These are phyloP conservation scores for Mormyrops attenuatus DNA, from an alignment of 2,797 vertebrate species.

Conservation along the genomic window DNA sequence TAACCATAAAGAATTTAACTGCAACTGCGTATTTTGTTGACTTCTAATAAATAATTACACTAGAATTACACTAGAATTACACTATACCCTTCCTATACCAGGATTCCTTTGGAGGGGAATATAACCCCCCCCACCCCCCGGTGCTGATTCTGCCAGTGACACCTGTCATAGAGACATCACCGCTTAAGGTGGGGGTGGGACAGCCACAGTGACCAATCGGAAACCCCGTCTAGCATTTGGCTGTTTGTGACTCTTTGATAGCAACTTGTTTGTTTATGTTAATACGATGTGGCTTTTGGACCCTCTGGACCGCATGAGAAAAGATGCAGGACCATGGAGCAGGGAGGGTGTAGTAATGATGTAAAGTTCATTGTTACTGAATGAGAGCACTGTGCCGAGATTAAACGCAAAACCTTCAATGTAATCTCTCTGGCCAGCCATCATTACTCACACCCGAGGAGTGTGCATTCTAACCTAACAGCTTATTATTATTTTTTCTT, in stretches of 20 bases:
- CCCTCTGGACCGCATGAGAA: slow-evolving; percentile 58
- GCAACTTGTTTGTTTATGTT: slow-evolving; percentile 19
- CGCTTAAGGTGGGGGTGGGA: background rate
- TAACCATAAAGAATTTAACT: background rate
- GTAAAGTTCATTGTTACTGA: slow-evolving; percentile 86
- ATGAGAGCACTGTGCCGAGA: slow-evolving; percentile 80
- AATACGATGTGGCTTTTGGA: slow-evolving; percentile 45
- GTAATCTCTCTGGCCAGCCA: slow-evolving; percentile 80
- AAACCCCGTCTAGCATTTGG: background rate
- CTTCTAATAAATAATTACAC: background rate
- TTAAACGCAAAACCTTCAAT: slow-evolving; percentile 98
- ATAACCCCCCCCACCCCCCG: too few relatives aligned
- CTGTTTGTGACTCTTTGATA: background rate
- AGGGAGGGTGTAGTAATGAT: slow-evolving; percentile 73
- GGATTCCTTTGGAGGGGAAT: background rate
- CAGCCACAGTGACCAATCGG: background rate
- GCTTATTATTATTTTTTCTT: slow-evolving; percentile 56
- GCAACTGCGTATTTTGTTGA: background rate
- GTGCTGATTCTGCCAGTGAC: background rate
- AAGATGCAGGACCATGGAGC: slow-evolving; percentile 63
- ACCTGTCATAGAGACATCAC: background rate
- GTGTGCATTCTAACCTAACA: slow-evolving; percentile 80
- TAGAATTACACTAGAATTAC: too few relatives aligned
- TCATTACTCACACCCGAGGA: slow-evolving; percentile 91
- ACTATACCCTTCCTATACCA: background rate